phyloP scores from a whole-genome alignment of 2,888 invertebrate species.

The Papilio elwesi region DNA sequence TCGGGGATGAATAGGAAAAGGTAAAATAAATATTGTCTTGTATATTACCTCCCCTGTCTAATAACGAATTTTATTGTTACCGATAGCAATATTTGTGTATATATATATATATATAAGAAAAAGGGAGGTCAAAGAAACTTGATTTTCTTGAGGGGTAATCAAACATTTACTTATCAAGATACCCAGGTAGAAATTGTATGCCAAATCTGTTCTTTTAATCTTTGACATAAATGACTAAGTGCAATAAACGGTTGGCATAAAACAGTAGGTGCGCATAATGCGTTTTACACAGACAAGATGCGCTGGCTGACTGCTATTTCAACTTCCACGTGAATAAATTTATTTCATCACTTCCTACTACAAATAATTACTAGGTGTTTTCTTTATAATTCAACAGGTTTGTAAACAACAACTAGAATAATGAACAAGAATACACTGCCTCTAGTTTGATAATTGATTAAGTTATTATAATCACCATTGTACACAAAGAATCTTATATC shows the following conservation, averaged over 20 bases:
- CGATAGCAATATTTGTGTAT: no score
- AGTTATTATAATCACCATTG: neutral
- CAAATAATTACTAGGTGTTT: conserved; percentile 26
- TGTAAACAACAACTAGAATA: conserved; percentile 1
- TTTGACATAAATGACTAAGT: conserved; percentile 9
- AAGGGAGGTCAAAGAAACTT: no score
- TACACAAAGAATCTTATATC: neutral
- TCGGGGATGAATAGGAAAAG: no score
- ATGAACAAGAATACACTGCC: neutral
- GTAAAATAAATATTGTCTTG: no score
- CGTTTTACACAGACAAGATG: conserved; percentile 22
- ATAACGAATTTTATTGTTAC: no score
- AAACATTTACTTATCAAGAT: neutral
- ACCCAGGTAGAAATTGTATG: neutral
- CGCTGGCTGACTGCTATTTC: neutral
- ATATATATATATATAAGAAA: no score
- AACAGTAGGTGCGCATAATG: conserved; percentile 3
- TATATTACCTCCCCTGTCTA: no score
- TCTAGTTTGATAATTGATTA: neutral
- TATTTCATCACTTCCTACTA: conserved; percentile 21
- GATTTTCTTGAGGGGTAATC: no score
- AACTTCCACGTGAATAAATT: conserved; percentile 36
- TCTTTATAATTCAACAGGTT: neutral
- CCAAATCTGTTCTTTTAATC: neutral
- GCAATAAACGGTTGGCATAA: conserved; percentile 12